A percentile compares a stretch with the other conserved stretches of the same genome.
Evolutionary conservation across 2,797 vertebrate genomes (phyloP).

Genomic region (Cyclura pinguis): DNA sequence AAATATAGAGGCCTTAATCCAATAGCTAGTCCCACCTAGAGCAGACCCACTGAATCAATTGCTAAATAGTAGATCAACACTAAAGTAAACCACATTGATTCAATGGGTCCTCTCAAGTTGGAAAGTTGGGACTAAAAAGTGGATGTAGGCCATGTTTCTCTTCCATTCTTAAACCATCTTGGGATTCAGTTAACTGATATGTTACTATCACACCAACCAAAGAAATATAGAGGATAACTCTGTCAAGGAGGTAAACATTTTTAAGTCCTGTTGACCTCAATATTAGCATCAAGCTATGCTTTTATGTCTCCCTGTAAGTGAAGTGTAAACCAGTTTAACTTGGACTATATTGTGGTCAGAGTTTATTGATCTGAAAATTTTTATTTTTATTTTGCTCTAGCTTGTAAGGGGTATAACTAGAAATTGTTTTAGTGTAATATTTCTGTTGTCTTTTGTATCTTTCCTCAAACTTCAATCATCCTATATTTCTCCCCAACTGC

Average conservation of each 20-base stretch:
- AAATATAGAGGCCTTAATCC: not conserved
- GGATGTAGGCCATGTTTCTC: not conserved
- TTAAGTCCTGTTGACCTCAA: not conserved
- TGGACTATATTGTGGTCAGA: not conserved
- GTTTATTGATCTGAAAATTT: not conserved
- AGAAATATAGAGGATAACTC: not conserved
- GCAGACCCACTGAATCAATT: too few species aligned
- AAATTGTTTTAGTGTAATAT: not conserved
- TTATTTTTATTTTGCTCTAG: too few species aligned
- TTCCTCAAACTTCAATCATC: not conserved
- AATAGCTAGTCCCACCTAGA: too few species aligned
- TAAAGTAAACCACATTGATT: too few species aligned
- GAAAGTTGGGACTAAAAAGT: too few species aligned
- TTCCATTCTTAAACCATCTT: not conserved
- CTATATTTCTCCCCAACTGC: not conserved
- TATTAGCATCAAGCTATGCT: not conserved
- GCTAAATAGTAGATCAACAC: too few species aligned
- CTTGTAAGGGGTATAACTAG: not conserved
- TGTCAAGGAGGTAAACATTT: not conserved
- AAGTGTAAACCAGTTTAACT: not conserved
- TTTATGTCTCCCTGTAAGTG: not conserved
- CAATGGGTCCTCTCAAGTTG: too few species aligned
- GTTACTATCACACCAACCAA: not conserved
- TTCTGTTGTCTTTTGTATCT: not conserved
- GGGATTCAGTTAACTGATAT: not conserved